phyloP scores from a whole-genome alignment of 1,140 invertebrate genomes.

The Condylostylus longicornis region DNA sequence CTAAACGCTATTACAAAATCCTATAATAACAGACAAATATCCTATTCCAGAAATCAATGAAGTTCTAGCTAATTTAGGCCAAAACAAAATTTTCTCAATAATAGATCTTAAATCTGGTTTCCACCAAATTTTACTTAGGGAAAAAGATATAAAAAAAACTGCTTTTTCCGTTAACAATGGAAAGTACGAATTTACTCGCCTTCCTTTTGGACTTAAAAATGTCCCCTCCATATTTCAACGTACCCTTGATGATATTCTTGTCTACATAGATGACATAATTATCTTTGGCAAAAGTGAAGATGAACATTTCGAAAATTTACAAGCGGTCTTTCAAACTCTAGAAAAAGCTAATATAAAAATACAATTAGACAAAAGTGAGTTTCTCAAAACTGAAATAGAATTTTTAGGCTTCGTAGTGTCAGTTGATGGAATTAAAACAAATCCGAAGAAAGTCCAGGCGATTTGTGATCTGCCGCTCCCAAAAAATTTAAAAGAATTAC shows the following conservation, averaged over 20 bases:
- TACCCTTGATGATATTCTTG: too few species aligned
- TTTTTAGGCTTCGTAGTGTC: constrained; percentile 18
- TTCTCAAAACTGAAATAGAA: constrained; percentile 11
- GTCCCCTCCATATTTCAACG: too few species aligned
- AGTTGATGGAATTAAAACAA: constrained; percentile 12
- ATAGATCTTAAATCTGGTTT: too few species aligned
- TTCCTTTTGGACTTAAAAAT: too few species aligned
- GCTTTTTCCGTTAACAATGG: too few species aligned
- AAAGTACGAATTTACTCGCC: too few species aligned
- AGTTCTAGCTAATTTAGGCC: constrained; percentile 30
- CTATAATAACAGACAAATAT: constrained; percentile 30
- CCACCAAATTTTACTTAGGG: too few species aligned
- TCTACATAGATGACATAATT: too few species aligned
- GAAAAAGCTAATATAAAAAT: constrained; percentile 13
- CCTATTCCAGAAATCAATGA: constrained; percentile 36
- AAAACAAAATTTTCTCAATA: constrained; percentile 27
- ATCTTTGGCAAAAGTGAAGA: constrained; percentile 6
- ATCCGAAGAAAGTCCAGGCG: constrained; percentile 12
- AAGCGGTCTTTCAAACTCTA: constrained; percentile 14
- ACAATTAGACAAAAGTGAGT: constrained; percentile 16
- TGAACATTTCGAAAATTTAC: constrained; percentile 6
- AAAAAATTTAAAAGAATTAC: constrained; percentile 12
- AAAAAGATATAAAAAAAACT: too few species aligned
- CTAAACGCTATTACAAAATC: constrained; percentile 18
- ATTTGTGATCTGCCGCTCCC: constrained; percentile 16